Base-by-base conservation (phyloP, 2,113 vertebrate genomes). In the Lepus europaeus region DNA sequence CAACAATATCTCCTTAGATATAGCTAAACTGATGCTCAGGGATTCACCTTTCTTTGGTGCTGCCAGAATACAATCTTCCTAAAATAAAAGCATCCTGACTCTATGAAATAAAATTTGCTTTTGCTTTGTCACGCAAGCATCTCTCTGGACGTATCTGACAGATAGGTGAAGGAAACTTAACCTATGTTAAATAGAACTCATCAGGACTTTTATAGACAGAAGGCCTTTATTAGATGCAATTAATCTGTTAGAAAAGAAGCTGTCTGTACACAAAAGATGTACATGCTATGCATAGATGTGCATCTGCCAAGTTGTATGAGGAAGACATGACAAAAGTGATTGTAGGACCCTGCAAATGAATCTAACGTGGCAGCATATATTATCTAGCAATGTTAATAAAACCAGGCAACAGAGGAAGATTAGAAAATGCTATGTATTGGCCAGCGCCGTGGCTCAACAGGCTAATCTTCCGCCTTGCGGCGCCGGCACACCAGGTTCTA, bases 1-100 rank as follows among this genome's bases (percentile, higher is more conserved):
- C n/a, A 89, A 36, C 7, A 36, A 63, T 79, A 74, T 89, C 76
- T 61, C 31, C 53, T 6, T 12, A 89, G 36, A 94, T 89, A 86
- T 2, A 86, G n/a, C 5, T 81, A 22, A 86, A 86, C 20, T 74
- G n/a, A 63, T 29, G 70, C 0, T 5, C 23, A 36, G 31, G 33
- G 6, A 22, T 66, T 89, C 49, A 8, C 31, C 84, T 88, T 69
- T 49, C 17, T 81, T 86, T 93, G 7, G 86, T 68, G 76, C 12
- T 23, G 2, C 59, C n/a, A 33, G 51, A 25, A 90, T 20, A 87
- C 39, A 86, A 70, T 69, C 33, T 86, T 73, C 16, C 45, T 17
- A 2, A 81, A 19, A 49, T 63, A 87, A 83, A 91, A 70, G 1
- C 25, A 84, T 39, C 13, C 27, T 68, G 4, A 90, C 17, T 87